Evolutionary conservation across 2,113 vertebrate species (phyloP).

Genomic region (Montifringilla adamsi): DNA sequence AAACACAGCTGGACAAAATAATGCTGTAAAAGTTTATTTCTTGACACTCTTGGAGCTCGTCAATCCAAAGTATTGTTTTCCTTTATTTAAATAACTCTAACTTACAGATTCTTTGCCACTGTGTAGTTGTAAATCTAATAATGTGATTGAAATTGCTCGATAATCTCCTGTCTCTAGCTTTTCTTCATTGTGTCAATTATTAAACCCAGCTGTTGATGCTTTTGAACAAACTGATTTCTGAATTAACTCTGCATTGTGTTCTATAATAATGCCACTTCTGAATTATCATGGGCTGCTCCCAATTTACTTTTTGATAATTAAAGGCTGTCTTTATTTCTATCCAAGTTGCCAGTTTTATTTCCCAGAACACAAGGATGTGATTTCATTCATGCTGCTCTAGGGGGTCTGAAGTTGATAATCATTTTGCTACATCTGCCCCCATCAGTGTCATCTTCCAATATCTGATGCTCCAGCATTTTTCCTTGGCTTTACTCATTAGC

Average conservation of each 20-base stretch:
- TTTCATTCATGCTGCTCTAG: conserved; percentile 74
- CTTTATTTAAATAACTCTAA: conserved; percentile 50
- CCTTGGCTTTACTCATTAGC: conserved; percentile 57
- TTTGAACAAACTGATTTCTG: conserved; percentile 78
- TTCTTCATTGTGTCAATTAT: conserved; percentile 77
- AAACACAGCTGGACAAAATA: neutral
- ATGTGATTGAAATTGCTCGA: conserved; percentile 72
- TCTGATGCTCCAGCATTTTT: conserved; percentile 11
- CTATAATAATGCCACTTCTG: conserved; percentile 73
- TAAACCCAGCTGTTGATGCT: conserved; percentile 80
- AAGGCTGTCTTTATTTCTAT: conserved; percentile 77
- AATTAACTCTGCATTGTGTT: conserved; percentile 79
- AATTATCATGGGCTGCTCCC: conserved; percentile 75
- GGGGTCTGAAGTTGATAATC: conserved; percentile 76
- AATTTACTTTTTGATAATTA: conserved; percentile 84
- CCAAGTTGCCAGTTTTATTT: conserved; percentile 76
- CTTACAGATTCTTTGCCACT: neutral
- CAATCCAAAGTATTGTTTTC: conserved; percentile 30
- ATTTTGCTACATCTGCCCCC: conserved; percentile 76
- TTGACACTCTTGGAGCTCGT: neutral
- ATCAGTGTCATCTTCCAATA: conserved; percentile 63
- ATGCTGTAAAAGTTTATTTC: neutral
- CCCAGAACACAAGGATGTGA: conserved; percentile 75
- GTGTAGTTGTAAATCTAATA: conserved; percentile 68
- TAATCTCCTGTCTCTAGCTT: conserved; percentile 72